Evolutionary conservation across 2,888 invertebrate genomes (phyloP), one percentile per base, ranked within the genome.

Genomic region (Clanis bilineata): DNA sequence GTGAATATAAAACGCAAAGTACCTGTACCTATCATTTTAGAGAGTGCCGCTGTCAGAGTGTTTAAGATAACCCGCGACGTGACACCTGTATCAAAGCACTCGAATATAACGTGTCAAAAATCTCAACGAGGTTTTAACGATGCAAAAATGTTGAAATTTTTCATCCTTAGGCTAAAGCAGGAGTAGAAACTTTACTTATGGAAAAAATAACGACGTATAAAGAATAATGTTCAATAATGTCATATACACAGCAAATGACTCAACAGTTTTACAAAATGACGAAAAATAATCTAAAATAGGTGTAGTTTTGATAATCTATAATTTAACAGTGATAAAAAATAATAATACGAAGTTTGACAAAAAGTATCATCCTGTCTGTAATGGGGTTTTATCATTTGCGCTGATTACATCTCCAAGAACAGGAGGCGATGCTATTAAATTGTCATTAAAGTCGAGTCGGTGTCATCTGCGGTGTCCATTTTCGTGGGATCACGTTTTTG

Each of bases 341-440:
- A 28, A 51, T 21, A 18, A 44, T 44, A 44, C 41, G 41, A 22
- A 44, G 28, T 56, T 54, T 76, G 76, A 81, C 79, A 86, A 87
- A 86, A 88, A 88, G 77, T 70, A 69, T 69, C 76, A 73, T 74
- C 74, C 78, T 73, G 70, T 59, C 70, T 62, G 71, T 84, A 83
- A 87, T 84, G 80, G 77, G 77, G 76, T 80, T 79, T 86, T 87
- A 89, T 88, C 87, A 86, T 84, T 83, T 81, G 85, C 78, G 78
- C 80, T 90, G 90, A 91, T 91, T 90, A 84, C 86, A 85, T 88
- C 83, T 79, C 79, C 77, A 77, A 79, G 79, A 83, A 84, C 87
- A 88, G 84, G 80, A 85, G 88, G 88, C 84, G 78, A 81, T 80
- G 90, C 89, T 89, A 92, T 92, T 92, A 92, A 90, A 92, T 82